Evolutionary conservation across 2,797 vertebrate species (phyloP).

Genomic region (Anomalospiza imberbis): DNA sequence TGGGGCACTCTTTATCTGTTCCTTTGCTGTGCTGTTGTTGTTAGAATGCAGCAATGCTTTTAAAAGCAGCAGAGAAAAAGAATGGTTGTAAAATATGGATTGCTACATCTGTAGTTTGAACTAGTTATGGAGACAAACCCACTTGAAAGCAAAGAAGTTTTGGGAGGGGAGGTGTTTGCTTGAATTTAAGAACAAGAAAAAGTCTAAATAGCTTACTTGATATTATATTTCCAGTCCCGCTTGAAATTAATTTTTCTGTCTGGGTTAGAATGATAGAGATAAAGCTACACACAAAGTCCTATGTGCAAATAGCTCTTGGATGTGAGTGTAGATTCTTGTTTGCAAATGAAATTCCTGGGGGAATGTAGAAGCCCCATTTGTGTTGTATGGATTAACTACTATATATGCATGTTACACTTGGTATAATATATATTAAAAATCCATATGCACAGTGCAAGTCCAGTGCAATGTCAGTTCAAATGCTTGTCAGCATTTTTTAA

Average conservation of each 20-base stretch:
- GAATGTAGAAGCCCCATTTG: background rate
- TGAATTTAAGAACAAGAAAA: background rate
- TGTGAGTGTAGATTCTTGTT: background rate
- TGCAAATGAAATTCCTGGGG: background rate
- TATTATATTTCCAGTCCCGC: background rate
- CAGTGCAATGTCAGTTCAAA: background rate
- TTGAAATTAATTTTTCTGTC: background rate
- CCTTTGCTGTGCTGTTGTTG: background rate
- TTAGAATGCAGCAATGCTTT: background rate
- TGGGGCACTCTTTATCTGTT: background rate
- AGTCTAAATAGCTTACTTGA: background rate
- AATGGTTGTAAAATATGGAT: slow-evolving; percentile 12
- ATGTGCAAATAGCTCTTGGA: background rate
- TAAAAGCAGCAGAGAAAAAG: background rate
- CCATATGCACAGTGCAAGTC: background rate
- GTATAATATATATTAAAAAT: background rate
- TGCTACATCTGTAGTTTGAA: background rate
- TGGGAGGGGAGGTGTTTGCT: background rate
- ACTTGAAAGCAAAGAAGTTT: background rate
- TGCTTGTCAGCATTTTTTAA: background rate
- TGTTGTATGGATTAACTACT: background rate
- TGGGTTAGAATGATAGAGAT: background rate
- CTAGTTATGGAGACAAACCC: background rate
- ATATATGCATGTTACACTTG: background rate
- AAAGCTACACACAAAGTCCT: background rate